phyloP scores from a whole-genome alignment of 1,140 invertebrate genomes.

The Neodiprion fabricii region DNA sequence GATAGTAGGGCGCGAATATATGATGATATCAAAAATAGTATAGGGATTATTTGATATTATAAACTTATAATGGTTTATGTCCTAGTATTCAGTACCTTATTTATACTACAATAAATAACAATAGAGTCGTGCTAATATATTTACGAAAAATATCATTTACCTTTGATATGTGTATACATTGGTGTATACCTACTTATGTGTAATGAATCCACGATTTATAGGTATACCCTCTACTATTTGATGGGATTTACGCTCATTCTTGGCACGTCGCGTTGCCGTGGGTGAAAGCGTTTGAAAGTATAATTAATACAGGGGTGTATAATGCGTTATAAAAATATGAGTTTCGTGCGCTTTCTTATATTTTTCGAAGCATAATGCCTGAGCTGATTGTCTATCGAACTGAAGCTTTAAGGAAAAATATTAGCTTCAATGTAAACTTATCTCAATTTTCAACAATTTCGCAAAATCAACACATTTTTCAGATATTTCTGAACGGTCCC shows the following conservation, averaged over 20 bases:
- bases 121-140: not conserved
- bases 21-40: constrained; percentile 2
- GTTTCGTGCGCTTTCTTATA: not conserved
- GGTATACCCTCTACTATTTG: not conserved
- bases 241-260: not conserved
- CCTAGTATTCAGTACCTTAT: not conserved
- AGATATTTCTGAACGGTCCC: not conserved
- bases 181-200: not conserved
- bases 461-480: no score
- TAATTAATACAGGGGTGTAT: not conserved
- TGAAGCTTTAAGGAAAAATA: not conserved
- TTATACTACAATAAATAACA: constrained; percentile 1
- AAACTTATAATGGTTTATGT: not conserved
- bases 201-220: not conserved
- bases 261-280: not conserved
- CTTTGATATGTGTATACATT: no score
- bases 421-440: no score
- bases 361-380: not conserved
- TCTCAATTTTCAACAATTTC: no score
- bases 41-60: not conserved
- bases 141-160: not conserved
- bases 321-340: not conserved
- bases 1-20: not conserved
- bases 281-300: not conserved
- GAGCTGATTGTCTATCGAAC: not conserved